These are phyloP conservation scores for Zapornia atra DNA, from an alignment of 2,113 vertebrate genomes.

Conservation along the genomic window DNA sequence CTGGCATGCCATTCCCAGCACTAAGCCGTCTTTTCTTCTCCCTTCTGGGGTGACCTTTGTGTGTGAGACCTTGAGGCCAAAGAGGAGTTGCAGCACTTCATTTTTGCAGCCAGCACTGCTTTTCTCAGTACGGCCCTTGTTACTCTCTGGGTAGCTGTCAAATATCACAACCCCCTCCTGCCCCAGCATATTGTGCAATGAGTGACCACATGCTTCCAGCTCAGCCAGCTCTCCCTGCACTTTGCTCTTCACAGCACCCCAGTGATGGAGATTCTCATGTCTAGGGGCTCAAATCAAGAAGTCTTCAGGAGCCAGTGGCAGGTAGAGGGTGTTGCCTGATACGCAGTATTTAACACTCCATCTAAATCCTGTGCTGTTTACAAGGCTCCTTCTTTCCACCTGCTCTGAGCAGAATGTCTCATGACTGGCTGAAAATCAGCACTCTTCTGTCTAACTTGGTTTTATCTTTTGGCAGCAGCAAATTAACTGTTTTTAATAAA, in stretches of 20 bases:
- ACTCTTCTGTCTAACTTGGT: not conserved
- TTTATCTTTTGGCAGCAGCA: not conserved
- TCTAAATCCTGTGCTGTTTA: not conserved
- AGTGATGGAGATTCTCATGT: not conserved
- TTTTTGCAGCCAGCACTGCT: not conserved
- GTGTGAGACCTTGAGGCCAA: not conserved
- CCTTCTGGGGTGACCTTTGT: not conserved
- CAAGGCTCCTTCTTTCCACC: not conserved
- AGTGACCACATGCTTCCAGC: not conserved
- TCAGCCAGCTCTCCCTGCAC: not conserved
- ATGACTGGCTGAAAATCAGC: not conserved
- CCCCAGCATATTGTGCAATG: fast-evolving
- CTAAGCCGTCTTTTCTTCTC: not conserved
- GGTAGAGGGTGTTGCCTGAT: not conserved
- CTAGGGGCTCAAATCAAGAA: not conserved
- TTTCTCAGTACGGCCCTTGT: not conserved
- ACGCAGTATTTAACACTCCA: not conserved
- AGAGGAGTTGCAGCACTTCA: not conserved
- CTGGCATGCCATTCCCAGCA: not conserved
- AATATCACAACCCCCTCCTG: not conserved
- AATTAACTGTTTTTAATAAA: not conserved
- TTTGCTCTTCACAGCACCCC: not conserved
- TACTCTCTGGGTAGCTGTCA: not conserved
- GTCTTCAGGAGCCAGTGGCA: fast-evolving
- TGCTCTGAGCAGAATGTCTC: not conserved